Conservation (phyloP, 2,888 invertebrate species). For the Thereva nobilitata region DNA sequence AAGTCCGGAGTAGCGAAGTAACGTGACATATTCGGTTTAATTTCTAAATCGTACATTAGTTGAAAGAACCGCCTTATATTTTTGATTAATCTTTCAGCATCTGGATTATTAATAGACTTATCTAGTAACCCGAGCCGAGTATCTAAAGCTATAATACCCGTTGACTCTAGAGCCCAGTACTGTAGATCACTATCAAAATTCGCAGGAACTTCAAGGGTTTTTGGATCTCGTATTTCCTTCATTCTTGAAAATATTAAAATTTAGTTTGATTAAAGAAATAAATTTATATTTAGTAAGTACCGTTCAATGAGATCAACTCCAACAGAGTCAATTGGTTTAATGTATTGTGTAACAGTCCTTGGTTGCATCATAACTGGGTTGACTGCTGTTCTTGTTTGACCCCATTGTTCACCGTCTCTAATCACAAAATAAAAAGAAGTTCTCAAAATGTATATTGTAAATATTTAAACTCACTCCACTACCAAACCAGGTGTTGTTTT, state of each 20-base stretch:
- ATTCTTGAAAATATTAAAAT: conserved; percentile 49
- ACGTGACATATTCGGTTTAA: conserved; percentile 53
- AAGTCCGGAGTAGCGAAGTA: conserved; percentile 49
- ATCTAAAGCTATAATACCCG: conserved; percentile 51
- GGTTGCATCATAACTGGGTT: too few relatives aligned
- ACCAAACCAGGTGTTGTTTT: conserved; percentile 44
- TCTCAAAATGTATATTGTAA: too few relatives aligned
- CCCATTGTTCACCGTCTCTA: conserved; percentile 69
- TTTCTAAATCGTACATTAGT: conserved; percentile 46
- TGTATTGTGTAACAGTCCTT: too few relatives aligned
- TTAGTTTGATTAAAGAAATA: conserved; percentile 57
- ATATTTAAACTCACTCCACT: conserved; percentile 40
- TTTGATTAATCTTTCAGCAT: conserved; percentile 41
- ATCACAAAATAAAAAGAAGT: not conserved
- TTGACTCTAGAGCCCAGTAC: conserved; percentile 64
- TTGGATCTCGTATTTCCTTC: conserved; percentile 49
- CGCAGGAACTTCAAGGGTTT: conserved; percentile 52
- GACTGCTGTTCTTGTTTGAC: too few relatives aligned
- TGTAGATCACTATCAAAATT: conserved; percentile 61
- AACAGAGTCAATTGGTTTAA: too few relatives aligned
- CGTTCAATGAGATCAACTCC: conserved; percentile 51
- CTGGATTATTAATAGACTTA: too few relatives aligned
- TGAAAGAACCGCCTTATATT: conserved; percentile 38
- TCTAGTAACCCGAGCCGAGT: too few relatives aligned
- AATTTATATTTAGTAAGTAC: conserved; percentile 70